Evolutionary conservation across 1,140 invertebrate genomes (phyloP), one percentile per base, ranked within the genome.

Genomic region (Matsumurasca onukii): DNA sequence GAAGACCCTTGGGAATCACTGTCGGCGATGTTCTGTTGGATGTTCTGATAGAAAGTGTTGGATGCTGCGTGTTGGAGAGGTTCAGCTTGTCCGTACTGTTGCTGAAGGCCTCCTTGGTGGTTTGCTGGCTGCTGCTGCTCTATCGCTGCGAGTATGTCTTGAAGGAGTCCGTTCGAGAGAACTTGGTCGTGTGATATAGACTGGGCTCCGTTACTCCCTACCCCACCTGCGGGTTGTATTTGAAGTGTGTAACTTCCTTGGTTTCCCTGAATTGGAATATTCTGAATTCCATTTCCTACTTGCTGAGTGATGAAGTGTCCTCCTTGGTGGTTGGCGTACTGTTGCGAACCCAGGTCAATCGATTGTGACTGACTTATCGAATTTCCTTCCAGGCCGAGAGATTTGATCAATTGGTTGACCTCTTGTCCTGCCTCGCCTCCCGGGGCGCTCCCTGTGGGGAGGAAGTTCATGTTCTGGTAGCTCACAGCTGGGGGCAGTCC

Each of bases 91-190:
- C 51, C 59, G 31, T 69, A 61, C 29, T 57, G 48, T 27, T 66
- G 30, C 17, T 68, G 68, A 9, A 70, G 30, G 1, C 27, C 17
- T 48, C 73, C 65, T 31, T 45, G 25, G 25, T 49, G 59, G 24
- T 57, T 31, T 24, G 48, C 51, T 22, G 65, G 63, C 31, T 75
- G 72, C 62, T 86, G 86, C 67, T 89, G 84, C 75, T 91, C 88
- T 39, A 91, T 89, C 1, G 88, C 89, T 39, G 86, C 83, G 1
- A 93, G 77, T 63, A 93, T 92, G 55, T 91, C 89, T 75, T 92
- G 90, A 3, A 93, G 76, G 0, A 93, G 80, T 5, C 88, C 90
- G 75, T 91, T 86, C 0, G 89, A 91, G 12, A 93, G 75, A 1
- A 93, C 83, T 74, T 91, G 88, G 24, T 90, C 88, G 71, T 92